These are phyloP conservation scores for Lagopus leucura DNA, from an alignment of 2,113 vertebrate species.

Conservation along the genomic window DNA sequence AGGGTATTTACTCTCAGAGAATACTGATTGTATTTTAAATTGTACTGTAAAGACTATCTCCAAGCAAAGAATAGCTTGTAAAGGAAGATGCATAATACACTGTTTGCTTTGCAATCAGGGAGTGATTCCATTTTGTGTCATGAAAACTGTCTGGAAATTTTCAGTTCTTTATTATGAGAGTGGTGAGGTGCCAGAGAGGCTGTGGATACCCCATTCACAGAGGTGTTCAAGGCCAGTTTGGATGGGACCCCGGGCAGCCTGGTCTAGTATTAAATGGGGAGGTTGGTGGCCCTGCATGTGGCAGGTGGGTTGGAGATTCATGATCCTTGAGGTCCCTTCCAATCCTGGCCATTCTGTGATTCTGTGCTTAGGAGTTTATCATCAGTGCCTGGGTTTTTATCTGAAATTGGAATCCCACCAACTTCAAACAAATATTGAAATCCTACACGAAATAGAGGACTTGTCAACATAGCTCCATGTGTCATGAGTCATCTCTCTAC, in stretches of 20 bases:
- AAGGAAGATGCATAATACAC: background rate
- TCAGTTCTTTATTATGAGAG: background rate
- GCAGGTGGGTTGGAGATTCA: no score
- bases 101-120: background rate
- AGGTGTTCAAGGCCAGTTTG: no score
- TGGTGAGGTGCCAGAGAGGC: no score
- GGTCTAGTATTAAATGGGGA: no score
- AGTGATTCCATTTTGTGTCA: background rate
- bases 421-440: background rate
- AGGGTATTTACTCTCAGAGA: background rate
- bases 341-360: no score
- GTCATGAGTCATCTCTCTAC: background rate
- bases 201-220: no score
- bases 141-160: background rate
- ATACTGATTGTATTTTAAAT: constrained; percentile 40
- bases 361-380: background rate
- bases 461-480: background rate
- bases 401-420: background rate
- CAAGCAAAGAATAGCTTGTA: background rate
- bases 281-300: no score
- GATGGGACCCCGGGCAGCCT: no score
- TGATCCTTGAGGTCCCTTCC: no score
- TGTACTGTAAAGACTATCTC: background rate
- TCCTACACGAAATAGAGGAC: background rate
- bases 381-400: background rate